Conservation (phyloP, 2,797 vertebrate species). For the Benthosema pterotum region DNA sequence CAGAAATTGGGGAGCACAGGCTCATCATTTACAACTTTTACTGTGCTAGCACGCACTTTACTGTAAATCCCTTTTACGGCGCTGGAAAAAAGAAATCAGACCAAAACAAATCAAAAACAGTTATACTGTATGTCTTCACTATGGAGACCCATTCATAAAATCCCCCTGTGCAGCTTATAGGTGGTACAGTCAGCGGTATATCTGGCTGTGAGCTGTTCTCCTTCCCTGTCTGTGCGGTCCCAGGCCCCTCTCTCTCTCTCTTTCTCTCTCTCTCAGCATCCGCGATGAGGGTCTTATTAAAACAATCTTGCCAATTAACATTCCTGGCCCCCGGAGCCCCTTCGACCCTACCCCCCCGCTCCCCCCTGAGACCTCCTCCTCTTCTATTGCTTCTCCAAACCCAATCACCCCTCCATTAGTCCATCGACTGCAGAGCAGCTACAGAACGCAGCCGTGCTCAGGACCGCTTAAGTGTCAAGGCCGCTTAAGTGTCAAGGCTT, state of each 20-base stretch:
- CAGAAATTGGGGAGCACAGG: constrained; percentile 41
- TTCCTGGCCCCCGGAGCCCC: constrained; percentile 72
- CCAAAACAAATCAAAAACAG: constrained; percentile 45
- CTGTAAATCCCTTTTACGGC: constrained; percentile 60
- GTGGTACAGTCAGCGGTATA: constrained; percentile 53
- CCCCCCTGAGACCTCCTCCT: constrained; percentile 33
- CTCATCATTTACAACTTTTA: constrained; percentile 46
- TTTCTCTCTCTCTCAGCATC: constrained; percentile 70
- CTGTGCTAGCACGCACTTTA: constrained; percentile 58
- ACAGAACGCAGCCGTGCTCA: constrained; percentile 54
- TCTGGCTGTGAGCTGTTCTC: constrained; percentile 56
- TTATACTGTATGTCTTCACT: constrained; percentile 16
- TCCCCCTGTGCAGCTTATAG: constrained; percentile 30
- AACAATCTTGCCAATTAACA: constrained; percentile 84
- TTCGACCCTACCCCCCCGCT: no score
- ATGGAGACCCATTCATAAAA: constrained; percentile 5
- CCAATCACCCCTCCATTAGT: constrained; percentile 48
- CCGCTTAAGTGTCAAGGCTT: constrained; percentile 36
- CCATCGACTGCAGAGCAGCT: constrained; percentile 62
- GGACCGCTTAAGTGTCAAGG: constrained; percentile 39
- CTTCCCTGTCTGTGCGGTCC: constrained; percentile 62
- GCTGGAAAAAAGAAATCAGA: constrained; percentile 41
- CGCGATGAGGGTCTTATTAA: constrained; percentile 80
- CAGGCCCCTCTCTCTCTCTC: constrained; percentile 60
- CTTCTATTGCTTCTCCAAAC: constrained; percentile 33